Conservation (phyloP, 2,113 vertebrate genomes). For the Dasypus novemcinctus region DNA sequence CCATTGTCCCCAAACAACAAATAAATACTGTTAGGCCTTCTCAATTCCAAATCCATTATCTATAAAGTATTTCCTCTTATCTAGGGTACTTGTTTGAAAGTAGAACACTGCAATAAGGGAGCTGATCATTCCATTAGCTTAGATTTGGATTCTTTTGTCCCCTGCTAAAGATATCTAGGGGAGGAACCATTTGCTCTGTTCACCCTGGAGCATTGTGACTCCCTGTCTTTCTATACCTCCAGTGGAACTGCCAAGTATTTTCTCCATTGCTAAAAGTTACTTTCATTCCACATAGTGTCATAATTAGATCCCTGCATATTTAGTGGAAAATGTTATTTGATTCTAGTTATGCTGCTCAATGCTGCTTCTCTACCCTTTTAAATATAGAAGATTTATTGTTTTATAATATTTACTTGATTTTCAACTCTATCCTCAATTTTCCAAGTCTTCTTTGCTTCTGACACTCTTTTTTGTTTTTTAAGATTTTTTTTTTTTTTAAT, state of each 20-base stretch:
- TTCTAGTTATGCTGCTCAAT: neutral
- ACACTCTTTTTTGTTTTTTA: too few species aligned
- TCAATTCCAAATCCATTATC: conserved; percentile 22
- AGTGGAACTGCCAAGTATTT: neutral
- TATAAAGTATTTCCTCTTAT: conserved; percentile 37
- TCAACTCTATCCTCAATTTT: neutral
- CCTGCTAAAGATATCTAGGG: neutral
- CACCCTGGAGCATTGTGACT: neutral
- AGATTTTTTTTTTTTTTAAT: too few species aligned
- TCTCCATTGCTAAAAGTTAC: neutral
- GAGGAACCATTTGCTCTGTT: neutral
- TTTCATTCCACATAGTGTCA: conserved; percentile 12
- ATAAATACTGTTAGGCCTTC: conserved; percentile 1
- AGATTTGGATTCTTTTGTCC: conserved; percentile 10
- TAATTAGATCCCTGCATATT: neutral
- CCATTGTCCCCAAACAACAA: neutral
- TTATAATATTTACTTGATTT: neutral
- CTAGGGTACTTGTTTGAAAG: conserved; percentile 13
- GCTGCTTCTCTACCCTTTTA: neutral
- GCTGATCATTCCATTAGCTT: neutral
- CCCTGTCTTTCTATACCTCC: neutral
- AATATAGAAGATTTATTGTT: neutral
- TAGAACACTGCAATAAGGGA: neutral
- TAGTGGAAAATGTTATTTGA: neutral
- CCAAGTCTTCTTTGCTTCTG: neutral